Percentiles rank a stretch among this genome's conserved stretches.
Evolutionary conservation across 2,888 invertebrate species (phyloP).

Genomic region (Odontocolon sp.): DNA sequence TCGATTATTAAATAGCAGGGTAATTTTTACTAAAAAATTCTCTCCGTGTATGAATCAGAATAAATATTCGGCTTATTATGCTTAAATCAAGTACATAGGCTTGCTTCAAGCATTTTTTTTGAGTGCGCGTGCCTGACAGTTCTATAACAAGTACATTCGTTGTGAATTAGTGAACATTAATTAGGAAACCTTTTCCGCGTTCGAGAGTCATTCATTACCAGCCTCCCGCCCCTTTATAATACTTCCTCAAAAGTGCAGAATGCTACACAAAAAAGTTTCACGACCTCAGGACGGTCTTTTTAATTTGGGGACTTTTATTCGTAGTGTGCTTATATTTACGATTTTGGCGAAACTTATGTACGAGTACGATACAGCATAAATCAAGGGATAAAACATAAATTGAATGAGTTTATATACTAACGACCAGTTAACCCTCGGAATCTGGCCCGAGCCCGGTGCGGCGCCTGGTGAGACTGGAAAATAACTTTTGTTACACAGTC

Average conservation of each 20-base stretch:
- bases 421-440: conserved; percentile 31
- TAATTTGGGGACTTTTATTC: not conserved
- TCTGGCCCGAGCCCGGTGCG: not conserved
- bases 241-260: not conserved
- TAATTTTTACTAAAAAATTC: no score
- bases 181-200: not conserved
- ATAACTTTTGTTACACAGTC: conserved; percentile 26
- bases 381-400: conserved; percentile 41
- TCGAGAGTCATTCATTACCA: not conserved
- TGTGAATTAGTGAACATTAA: not conserved
- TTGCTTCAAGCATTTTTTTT: no score
- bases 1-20: no score
- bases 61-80: no score
- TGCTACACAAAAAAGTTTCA: not conserved
- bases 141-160: no score
- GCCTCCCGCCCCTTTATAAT: not conserved
- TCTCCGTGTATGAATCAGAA: no score
- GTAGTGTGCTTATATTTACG: conserved; percentile 1
- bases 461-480: conserved; percentile 11
- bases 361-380: conserved; percentile 28
- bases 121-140: no score
- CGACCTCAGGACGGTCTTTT: no score
- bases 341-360: conserved; percentile 29
- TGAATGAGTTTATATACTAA: conserved; percentile 31
- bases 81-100: no score